A percentile compares a stretch with the other conserved stretches of the same genome.
Conservation (phyloP, 2,888 invertebrate species). For the Thysanoteuthis rhombus region DNA sequence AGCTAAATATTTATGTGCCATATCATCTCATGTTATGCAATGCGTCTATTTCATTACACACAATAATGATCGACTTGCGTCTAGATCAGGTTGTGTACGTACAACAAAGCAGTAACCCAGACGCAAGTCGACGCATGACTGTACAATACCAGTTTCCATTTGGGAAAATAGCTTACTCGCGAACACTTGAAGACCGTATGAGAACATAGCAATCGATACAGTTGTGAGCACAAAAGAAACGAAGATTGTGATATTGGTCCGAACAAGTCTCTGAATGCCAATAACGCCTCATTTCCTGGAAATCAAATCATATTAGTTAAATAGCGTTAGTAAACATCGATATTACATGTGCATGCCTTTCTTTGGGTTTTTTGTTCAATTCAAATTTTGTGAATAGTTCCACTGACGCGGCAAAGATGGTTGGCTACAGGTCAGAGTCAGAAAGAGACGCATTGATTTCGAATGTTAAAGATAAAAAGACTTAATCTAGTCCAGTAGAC, state of each 20-base stretch:
- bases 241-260: background rate
- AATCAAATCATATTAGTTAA: background rate
- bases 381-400: background rate
- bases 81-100: no score
- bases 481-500: no score
- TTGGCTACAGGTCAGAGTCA: background rate
- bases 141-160: background rate
- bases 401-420: background rate
- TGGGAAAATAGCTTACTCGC: background rate
- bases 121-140: no score
- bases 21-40: no score
- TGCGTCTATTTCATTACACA: no score
- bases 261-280: background rate
- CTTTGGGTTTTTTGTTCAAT: background rate
- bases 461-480: no score
- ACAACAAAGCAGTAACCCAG: no score
- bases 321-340: background rate
- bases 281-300: background rate
- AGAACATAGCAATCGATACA: background rate
- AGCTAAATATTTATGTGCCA: no score
- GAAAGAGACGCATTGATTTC: no score
- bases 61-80: no score
- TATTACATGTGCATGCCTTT: background rate
- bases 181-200: background rate
- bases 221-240: background rate